These are phyloP conservation scores for Drosophila mayri DNA, from an alignment of 1,140 invertebrate species.

Conservation along the genomic window DNA sequence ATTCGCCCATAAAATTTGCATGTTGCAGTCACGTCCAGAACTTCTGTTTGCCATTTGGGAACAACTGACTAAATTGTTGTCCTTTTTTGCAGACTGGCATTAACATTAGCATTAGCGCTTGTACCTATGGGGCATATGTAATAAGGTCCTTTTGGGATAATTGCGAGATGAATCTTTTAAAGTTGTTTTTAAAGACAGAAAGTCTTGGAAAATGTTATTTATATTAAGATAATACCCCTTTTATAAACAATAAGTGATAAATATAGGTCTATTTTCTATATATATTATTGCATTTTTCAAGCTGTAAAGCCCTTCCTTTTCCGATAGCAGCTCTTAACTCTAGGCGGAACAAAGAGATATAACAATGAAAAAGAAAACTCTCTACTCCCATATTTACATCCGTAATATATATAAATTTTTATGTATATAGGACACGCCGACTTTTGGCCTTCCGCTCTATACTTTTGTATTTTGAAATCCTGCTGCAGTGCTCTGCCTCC, in stretches of 20 bases:
- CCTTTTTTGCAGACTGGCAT: slow-evolving; percentile 24
- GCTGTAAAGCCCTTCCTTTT: neutral
- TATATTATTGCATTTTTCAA: neutral
- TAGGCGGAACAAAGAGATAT: neutral
- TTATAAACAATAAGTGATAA: neutral
- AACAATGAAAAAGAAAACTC: slow-evolving; percentile 5
- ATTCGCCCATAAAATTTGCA: slow-evolving; percentile 45
- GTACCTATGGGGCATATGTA: neutral
- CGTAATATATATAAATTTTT: neutral
- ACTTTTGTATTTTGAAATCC: slow-evolving; percentile 1
- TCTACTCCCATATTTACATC: slow-evolving; percentile 8
- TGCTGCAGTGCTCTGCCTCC: slow-evolving; percentile 5
- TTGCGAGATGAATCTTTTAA: neutral
- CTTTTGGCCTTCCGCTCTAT: neutral
- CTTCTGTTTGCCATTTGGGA: slow-evolving; percentile 14
- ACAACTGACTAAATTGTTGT: slow-evolving; percentile 37
- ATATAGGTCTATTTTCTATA: neutral
- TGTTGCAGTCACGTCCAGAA: slow-evolving; percentile 44
- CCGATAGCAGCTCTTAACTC: too few species aligned
- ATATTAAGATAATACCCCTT: neutral
- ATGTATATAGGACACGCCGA: neutral
- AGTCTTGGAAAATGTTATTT: neutral
- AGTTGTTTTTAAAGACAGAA: neutral
- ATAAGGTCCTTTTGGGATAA: slow-evolving; percentile 7
- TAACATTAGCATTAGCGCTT: slow-evolving; percentile 1